Evolutionary conservation across 2,888 invertebrate genomes (phyloP).

Genomic region (Congeria kusceri): DNA sequence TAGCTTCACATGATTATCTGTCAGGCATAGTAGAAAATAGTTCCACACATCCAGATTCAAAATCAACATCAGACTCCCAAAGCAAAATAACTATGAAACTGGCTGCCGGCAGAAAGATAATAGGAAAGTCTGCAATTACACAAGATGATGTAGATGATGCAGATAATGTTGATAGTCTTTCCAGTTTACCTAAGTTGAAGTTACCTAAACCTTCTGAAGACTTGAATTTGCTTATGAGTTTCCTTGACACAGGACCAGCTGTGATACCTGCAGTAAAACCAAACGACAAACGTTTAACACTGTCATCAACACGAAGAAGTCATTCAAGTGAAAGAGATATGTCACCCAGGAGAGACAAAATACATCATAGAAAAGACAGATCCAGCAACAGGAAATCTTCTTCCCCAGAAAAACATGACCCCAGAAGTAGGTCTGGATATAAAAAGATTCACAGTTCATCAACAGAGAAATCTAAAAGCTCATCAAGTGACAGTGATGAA

Average conservation of each 20-base stretch:
- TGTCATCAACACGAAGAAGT: no score
- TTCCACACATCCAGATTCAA: no score
- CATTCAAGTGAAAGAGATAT: not conserved
- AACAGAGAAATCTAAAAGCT: not conserved
- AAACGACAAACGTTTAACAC: not conserved
- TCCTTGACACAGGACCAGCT: not conserved
- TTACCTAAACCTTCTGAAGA: slow-evolving; percentile 9
- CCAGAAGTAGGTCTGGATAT: not conserved
- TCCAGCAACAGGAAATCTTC: not conserved
- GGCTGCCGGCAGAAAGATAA: slow-evolving; percentile 50
- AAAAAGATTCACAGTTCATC: not conserved
- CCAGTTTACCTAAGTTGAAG: slow-evolving; percentile 24
- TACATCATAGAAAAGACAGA: not conserved
- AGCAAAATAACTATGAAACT: slow-evolving; percentile 53
- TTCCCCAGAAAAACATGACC: slow-evolving; percentile 8
- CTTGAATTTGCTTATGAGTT: not conserved
- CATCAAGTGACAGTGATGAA: not conserved
- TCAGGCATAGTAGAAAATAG: no score
- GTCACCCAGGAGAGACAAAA: not conserved
- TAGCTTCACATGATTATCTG: no score
- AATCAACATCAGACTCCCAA: not conserved
- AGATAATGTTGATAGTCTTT: slow-evolving; percentile 1
- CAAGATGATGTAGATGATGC: slow-evolving; percentile 52
- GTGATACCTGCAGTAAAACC: not conserved
- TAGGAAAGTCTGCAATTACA: slow-evolving; percentile 49